A percentile compares a stretch with the other conserved stretches of the same genome.
Evolutionary conservation across 1,140 invertebrate genomes (phyloP).

Genomic region (Diploscapter pachys): DNA sequence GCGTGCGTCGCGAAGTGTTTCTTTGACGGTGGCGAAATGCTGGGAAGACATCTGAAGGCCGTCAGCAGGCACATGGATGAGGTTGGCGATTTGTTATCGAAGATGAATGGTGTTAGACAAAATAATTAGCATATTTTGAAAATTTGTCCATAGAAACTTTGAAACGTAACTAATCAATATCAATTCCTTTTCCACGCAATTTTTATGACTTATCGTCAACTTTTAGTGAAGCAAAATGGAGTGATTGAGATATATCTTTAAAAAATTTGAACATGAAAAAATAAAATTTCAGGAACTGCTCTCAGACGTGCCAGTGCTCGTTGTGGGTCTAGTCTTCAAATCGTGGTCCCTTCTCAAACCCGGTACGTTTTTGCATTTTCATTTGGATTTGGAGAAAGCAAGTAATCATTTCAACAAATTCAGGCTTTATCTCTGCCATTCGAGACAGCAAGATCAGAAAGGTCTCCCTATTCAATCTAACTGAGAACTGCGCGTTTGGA

Average conservation of each 20-base stretch:
- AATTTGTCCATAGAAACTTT: conserved; percentile 16
- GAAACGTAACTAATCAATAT: background rate
- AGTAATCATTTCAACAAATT: no score
- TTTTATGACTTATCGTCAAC: background rate
- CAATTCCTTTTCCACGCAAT: background rate
- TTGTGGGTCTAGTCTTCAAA: conserved; percentile 91
- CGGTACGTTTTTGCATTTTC: conserved; percentile 60
- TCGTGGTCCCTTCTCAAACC: conserved; percentile 78
- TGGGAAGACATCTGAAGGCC: conserved; percentile 74
- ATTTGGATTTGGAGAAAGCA: no score
- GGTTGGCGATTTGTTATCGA: conserved; percentile 59
- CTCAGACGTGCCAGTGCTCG: conserved; percentile 76
- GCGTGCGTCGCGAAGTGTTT: conserved; percentile 63
- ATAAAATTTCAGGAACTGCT: conserved; percentile 62
- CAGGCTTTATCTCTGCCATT: no score
- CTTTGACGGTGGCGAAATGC: conserved; percentile 70
- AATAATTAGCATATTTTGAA: conserved; percentile 20
- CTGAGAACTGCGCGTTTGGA: no score
- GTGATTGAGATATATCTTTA: conserved; percentile 15
- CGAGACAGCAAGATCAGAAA: no score
- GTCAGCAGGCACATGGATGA: conserved; percentile 70
- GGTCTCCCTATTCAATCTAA: no score
- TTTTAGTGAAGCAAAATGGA: background rate
- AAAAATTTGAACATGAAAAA: conserved; percentile 53
- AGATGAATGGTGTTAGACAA: background rate